Evolutionary conservation across 1,140 invertebrate species (phyloP), one percentile per base, ranked within the genome.

Genomic region (Harpegnathos saltator): DNA sequence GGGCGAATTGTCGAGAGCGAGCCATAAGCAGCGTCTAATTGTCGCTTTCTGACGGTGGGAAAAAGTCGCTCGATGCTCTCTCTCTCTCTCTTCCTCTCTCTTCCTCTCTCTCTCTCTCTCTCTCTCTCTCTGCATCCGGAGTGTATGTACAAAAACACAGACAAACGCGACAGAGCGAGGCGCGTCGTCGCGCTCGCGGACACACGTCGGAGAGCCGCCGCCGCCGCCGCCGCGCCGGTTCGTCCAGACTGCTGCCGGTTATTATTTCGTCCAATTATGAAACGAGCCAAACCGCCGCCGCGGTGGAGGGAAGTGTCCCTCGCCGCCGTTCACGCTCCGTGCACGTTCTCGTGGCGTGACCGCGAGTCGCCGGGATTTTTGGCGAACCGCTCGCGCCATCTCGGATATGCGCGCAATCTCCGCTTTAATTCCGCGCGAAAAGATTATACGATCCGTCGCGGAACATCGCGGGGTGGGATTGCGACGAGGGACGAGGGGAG

Each of bases 11-110:
- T 54, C 85, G n/a, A n/a, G n/a, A n/a, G 54, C 62, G 26, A 54
- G 17, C n/a, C 24, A 12, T 44, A 44, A 44, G 38, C 73, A 11
- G 7, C 5, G 7, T 54, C 82, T 88, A 88, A 88, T 88, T 84
- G 85, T 74, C 26, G 15, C 52, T 58, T 66, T 44, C 38, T 14
- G 56, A 54, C 48, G 59, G 26, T 44, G 11, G 58, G 26, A 68
- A 73, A 72, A 77, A 86, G 81, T 29, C 19, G 24, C n/a, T 69
- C 54, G 54, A 44, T 33, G n/a, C 14, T 72, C 9, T n/a, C n/a
- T n/a, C n/a, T n/a, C n/a, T n/a, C n/a, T n/a, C n/a, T n/a, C n/a
- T n/a, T n/a, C n/a, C n/a, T n/a, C n/a, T n/a, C n/a, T n/a, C n/a
- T n/a, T n/a, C n/a, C n/a, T n/a, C n/a, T n/a, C n/a, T n/a, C n/a